Evolutionary conservation across 2,113 vertebrate genomes (phyloP).

Genomic region (Grallaria varia): DNA sequence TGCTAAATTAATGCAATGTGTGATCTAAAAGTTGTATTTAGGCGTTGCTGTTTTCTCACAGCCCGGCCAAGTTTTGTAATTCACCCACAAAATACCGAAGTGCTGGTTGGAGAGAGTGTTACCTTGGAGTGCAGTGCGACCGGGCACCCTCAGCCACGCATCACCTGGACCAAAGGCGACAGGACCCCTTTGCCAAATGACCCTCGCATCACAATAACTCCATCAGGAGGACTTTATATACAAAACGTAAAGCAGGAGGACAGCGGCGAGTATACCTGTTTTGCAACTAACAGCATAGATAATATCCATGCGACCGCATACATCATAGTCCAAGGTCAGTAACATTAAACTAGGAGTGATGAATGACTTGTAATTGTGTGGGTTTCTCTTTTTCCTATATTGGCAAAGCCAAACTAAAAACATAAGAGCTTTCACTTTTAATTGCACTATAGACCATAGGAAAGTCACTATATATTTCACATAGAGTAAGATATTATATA

Average conservation of each 20-base stretch:
- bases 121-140: conserved; percentile 95
- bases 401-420: not conserved
- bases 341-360: not conserved
- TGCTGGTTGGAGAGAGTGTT: conserved; percentile 93
- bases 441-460: not conserved
- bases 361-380: not conserved
- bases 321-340: conserved; percentile 95
- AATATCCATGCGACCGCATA: conserved; percentile 88
- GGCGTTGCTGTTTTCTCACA: conserved; percentile 54
- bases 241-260: conserved; percentile 88
- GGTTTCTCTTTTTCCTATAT: not conserved
- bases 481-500: not conserved
- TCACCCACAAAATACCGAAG: conserved; percentile 96
- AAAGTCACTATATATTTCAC: not conserved
- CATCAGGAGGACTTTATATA: conserved; percentile 92
- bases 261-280: conserved; percentile 91
- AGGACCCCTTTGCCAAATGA: conserved; percentile 86
- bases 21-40: not conserved
- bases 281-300: conserved; percentile 89
- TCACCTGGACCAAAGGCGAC: conserved; percentile 92
- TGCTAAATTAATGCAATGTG: not conserved
- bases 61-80: conserved; percentile 95
- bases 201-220: conserved; percentile 86
- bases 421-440: not conserved
- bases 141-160: conserved; percentile 87